Evolutionary conservation across 2,113 vertebrate species (phyloP).

Genomic region (Felis catus): DNA sequence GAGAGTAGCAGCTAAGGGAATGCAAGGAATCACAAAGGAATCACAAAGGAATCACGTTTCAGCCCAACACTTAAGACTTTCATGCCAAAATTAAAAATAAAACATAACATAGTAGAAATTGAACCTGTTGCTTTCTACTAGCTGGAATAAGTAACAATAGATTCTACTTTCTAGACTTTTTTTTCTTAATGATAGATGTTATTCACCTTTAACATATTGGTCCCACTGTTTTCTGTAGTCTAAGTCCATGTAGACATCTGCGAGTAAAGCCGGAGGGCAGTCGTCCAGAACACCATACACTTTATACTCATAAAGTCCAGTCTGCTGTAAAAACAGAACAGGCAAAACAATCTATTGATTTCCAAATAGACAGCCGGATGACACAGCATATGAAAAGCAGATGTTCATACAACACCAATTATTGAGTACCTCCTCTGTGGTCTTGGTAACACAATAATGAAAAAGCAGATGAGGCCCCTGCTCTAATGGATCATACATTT

Average conservation of each 20-base stretch:
- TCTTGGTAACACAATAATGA: background rate
- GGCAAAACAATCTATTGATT: background rate
- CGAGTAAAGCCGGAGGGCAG: constrained; percentile 86
- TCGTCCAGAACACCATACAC: constrained; percentile 87
- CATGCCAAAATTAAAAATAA: background rate
- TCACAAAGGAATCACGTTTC: background rate
- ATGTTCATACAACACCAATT: background rate
- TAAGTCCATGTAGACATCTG: constrained; percentile 95
- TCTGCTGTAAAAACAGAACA: constrained; percentile 84
- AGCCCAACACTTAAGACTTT: background rate
- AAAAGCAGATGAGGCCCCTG: background rate
- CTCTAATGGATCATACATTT: background rate
- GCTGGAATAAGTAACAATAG: background rate
- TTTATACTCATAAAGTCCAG: constrained; percentile 95
- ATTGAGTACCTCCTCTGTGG: background rate
- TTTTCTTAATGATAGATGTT: background rate
- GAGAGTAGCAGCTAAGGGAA: background rate
- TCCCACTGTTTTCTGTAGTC: constrained; percentile 94
- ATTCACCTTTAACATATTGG: constrained; percentile 91
- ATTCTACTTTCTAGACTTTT: background rate
- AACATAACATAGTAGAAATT: background rate
- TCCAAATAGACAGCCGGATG: background rate
- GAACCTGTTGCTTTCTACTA: background rate
- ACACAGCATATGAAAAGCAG: background rate
- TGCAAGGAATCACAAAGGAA: background rate